Percentiles rank a stretch among this genome's conserved stretches.
Conservation (phyloP, 2,113 vertebrate genomes). For the Rhinoderma darwinii region DNA sequence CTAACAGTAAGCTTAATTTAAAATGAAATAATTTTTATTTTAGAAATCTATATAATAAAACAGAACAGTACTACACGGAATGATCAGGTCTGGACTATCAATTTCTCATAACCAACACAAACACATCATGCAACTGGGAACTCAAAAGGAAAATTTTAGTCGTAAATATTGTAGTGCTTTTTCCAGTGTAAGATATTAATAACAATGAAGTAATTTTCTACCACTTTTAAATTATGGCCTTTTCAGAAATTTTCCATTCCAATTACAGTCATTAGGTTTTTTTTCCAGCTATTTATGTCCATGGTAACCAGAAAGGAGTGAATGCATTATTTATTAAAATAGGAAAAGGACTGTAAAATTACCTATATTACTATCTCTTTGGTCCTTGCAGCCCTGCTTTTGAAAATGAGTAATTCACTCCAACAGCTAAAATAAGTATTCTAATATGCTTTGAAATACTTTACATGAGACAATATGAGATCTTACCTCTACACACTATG, state of each 20-base stretch:
- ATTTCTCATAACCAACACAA: not conserved
- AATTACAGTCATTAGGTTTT: slow-evolving; percentile 50
- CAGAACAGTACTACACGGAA: too few relatives aligned
- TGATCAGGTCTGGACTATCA: too few relatives aligned
- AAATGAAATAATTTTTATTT: too few relatives aligned
- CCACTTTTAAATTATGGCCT: slow-evolving; percentile 45
- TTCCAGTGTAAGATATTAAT: slow-evolving; percentile 27
- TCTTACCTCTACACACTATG: not conserved
- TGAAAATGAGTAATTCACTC: slow-evolving; percentile 30
- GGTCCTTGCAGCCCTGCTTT: slow-evolving; percentile 37
- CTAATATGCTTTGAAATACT: not conserved
- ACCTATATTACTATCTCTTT: slow-evolving; percentile 49
- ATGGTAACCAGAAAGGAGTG: slow-evolving; percentile 40
- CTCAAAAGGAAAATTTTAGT: not conserved
- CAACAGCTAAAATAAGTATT: slow-evolving; percentile 24
- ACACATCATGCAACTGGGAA: not conserved
- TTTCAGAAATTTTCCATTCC: slow-evolving; percentile 38
- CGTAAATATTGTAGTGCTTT: slow-evolving; percentile 8
- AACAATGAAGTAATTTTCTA: slow-evolving; percentile 42
- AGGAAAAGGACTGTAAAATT: slow-evolving; percentile 40
- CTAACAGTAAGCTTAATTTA: too few relatives aligned
- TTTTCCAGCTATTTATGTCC: slow-evolving; percentile 50
- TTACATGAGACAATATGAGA: not conserved
- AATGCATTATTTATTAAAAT: slow-evolving; percentile 43
- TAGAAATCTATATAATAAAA: too few relatives aligned